Base-by-base conservation (phyloP, 2,797 vertebrate genomes). In the Pelochelys cantorii region DNA sequence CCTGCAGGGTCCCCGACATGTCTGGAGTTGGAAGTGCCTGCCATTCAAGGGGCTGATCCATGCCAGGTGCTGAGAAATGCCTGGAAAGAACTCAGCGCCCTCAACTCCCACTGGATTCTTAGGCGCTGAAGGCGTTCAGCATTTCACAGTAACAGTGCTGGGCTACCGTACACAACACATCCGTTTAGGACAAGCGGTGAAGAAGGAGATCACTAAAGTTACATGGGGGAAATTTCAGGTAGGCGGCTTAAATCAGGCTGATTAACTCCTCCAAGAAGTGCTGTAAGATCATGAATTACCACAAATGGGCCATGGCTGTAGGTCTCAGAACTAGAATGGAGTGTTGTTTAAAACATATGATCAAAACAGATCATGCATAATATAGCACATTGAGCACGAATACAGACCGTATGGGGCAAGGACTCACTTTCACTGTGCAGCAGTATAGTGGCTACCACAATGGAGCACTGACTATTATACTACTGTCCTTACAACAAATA, bases 401-500 rank as follows among this genome's bases (percentile, higher is more conserved):
- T 29, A 65, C 60, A 75, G 25, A 7, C 42, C 14, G 22, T 74
- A 11, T 37, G 23, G 42, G 42, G 74, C 25, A 75, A 12, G 37
- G 74, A 34, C n/a, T 68, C 65, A 68, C n/a, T 68, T 75, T 27
- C 74, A 75, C 42, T 75, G 13, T 2, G 7, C 0, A 0, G 2
- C 92, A 91, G 85, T 93, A 31, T 17, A 92, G 94, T 80, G 83
- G 95, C 93, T 93, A 93, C 87, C 90, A 81, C 68, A 87, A 85
- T 79, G 81, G n/a, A 90, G 88, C 77, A 85, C 92, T 11, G 81
- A 81, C 52, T 84, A 22, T 48, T 82, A 65, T 60, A 12, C 79
- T 48, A 80, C 83, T 87, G 77, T 37, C 84, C 9, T 5, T 81
- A 85, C 62, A 94, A 88, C 2, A 2, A 55, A 83, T 62, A 23